phyloP scores from a whole-genome alignment of 1,140 invertebrate species.

The Ridgeia piscesae region DNA sequence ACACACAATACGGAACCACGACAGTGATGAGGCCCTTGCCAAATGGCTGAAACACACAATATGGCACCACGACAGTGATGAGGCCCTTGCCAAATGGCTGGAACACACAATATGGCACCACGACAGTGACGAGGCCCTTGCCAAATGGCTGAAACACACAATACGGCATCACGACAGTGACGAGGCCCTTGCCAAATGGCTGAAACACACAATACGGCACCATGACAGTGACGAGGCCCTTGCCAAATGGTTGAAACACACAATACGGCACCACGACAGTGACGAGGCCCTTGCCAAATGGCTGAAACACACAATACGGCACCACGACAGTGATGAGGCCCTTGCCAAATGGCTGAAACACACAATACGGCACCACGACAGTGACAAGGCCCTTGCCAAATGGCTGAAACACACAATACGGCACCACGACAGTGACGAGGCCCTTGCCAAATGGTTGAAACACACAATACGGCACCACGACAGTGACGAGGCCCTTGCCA shows the following conservation, averaged over 20 bases:
- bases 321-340: background rate
- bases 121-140: background rate
- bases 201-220: background rate
- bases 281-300: background rate
- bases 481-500: background rate
- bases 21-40: background rate
- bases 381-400: background rate
- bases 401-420: background rate
- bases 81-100: background rate
- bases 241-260: background rate
- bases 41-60: background rate
- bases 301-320: background rate
- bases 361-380: background rate
- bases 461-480: background rate
- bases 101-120: background rate
- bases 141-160: conserved; percentile 4
- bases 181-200: background rate
- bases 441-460: background rate
- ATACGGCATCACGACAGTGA: background rate
- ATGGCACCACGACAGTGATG: background rate
- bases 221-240: background rate
- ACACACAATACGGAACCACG: background rate
- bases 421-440: background rate
- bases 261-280: background rate
- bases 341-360: background rate